These are phyloP conservation scores for Poicephalus meyeri DNA, from an alignment of 2,113 vertebrate genomes.

Conservation along the genomic window DNA sequence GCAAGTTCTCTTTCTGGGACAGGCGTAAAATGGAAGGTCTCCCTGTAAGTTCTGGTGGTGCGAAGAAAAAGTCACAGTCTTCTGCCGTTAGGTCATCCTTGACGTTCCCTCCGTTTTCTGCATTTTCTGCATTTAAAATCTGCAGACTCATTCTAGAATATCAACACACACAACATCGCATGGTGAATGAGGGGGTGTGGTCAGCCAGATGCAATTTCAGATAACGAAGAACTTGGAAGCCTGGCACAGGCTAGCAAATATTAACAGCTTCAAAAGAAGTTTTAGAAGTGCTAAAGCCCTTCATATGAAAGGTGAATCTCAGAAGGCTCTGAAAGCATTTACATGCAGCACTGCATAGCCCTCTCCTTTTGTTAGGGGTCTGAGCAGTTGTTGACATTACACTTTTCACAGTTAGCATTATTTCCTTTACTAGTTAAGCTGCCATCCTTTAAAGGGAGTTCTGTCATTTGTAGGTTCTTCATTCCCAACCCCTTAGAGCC, in stretches of 20 bases:
- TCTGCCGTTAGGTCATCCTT: conserved; percentile 64
- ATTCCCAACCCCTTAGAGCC: not conserved
- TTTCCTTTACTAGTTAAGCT: not conserved
- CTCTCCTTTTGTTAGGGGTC: not conserved
- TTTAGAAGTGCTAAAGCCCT: not conserved
- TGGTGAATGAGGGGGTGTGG: conserved; percentile 48
- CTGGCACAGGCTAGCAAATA: not conserved
- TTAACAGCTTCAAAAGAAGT: not conserved
- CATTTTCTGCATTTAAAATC: conserved; percentile 82
- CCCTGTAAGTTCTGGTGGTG: conserved; percentile 77
- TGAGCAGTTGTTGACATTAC: not conserved
- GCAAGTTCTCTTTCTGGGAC: conserved; percentile 89
- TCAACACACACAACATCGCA: not conserved
- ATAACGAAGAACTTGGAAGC: conserved; percentile 10
- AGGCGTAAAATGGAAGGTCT: conserved; percentile 84
- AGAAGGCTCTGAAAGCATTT: not conserved
- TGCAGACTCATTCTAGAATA: conserved; percentile 87
- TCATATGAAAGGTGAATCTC: not conserved
- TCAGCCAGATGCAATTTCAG: conserved; percentile 48
- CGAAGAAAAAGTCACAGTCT: conserved; percentile 77
- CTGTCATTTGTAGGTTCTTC: not conserved
- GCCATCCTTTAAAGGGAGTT: not conserved
- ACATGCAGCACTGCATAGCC: not conserved
- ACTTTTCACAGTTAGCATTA: not conserved
- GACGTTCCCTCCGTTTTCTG: conserved; percentile 84